Evolutionary conservation across 2,797 vertebrate genomes (phyloP).

Genomic region (Heteromormyrus szaboi): DNA sequence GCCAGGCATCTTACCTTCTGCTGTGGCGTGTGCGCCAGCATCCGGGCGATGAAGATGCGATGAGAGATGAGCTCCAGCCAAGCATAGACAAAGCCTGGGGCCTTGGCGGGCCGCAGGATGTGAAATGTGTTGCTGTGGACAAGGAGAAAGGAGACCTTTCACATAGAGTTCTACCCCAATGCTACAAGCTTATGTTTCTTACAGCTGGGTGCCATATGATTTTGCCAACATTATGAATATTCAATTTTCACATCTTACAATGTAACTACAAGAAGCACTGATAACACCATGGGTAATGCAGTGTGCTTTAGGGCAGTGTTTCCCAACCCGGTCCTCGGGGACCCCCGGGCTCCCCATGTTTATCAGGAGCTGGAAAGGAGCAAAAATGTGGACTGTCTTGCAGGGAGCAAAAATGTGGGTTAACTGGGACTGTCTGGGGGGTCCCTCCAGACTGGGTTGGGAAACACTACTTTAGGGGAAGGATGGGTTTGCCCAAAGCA

Average conservation of each 20-base stretch:
- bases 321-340: background rate
- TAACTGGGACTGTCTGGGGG: background rate
- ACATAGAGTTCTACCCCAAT: background rate
- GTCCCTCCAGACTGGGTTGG: background rate
- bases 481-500: background rate
- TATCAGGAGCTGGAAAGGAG: background rate
- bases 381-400: background rate
- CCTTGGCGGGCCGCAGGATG: slow-evolving; percentile 97
- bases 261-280: background rate
- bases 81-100: slow-evolving; percentile 95
- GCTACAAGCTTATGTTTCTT: background rate
- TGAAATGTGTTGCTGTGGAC: slow-evolving; percentile 90
- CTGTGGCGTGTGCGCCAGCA: slow-evolving; percentile 97
- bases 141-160: background rate
- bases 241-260: background rate
- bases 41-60: slow-evolving; percentile 98
- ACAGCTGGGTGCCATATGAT: background rate
- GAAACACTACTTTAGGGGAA: background rate
- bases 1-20: slow-evolving; percentile 76
- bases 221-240: background rate
- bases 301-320: background rate
- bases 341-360: background rate
- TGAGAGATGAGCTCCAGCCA: slow-evolving; percentile 98
- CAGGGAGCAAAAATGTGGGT: background rate
- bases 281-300: background rate